Evolutionary conservation across 2,113 vertebrate genomes (phyloP).

Genomic region (Tamias sibiricus): DNA sequence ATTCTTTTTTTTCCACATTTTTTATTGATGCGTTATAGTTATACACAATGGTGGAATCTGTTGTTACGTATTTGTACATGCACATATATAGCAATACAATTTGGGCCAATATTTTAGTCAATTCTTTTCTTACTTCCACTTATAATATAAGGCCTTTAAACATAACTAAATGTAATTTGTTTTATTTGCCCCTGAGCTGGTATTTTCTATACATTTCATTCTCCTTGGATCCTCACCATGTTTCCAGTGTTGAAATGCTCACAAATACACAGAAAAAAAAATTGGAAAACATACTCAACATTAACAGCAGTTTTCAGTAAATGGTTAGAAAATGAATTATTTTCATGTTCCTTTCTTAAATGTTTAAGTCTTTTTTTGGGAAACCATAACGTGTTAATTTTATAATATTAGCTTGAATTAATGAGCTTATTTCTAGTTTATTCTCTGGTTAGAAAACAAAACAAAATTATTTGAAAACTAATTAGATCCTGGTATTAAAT

Average conservation of each 20-base stretch:
- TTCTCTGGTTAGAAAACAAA: slow-evolving; percentile 18
- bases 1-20: too few relatives aligned
- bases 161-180: not conserved
- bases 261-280: not conserved
- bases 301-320: not conserved
- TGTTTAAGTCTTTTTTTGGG: not conserved
- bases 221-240: not conserved
- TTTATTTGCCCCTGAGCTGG: not conserved
- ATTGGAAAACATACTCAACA: not conserved
- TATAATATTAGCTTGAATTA: not conserved
- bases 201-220: not conserved
- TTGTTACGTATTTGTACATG: too few relatives aligned
- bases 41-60: too few relatives aligned
- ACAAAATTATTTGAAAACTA: not conserved
- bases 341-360: slow-evolving; percentile 24
- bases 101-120: too few relatives aligned
- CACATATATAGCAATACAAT: too few relatives aligned
- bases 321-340: not conserved
- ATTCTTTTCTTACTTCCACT: not conserved
- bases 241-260: not conserved
- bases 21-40: too few relatives aligned
- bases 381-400: not conserved
- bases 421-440: not conserved
- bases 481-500: not conserved
- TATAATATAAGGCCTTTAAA: not conserved